Base-by-base conservation (phyloP, 2,888 invertebrate genomes). In the Aricia artaxerxes region DNA sequence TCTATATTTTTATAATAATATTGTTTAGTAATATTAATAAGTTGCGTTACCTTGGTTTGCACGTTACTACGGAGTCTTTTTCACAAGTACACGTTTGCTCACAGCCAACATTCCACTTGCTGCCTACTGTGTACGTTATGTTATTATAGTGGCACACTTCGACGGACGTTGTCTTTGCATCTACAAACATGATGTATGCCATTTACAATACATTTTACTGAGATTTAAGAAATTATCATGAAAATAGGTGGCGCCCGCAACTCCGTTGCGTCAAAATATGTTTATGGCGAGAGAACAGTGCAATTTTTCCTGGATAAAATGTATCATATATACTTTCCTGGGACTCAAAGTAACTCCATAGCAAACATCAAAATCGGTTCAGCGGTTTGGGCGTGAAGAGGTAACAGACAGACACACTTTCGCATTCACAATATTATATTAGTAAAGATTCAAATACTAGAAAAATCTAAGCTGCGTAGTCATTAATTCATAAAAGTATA, bases 91-190 rank as follows among this genome's bases (percentile, higher is more conserved):
- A 98, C 61, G 96, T 95, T 86, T 96, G 96, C 78, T 96, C 96
- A 86, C 98, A 98, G n/a, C 96, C 97, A 81, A 97, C 96, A 86
- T 97, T 95, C 90, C 98, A 96, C 31, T 95, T 96, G 83, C 97
- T 96, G 4, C 97, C 97, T 75, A 96, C 95, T 77, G 96, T 92
- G 84, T 97, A 96, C 0, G 97, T 96, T 81, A 96, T 95, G 85
- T 97, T 97, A 16, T 96, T 96, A 83, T 96, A 96, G 2, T 94
- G 88, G 86, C 97, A 94, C 9, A 89, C 84, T 80, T 92, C 92
- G 73, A 88, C 69, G 79, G 88, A 88, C 0, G 85, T 81, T 31
- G 87, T 82, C 82, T 92, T 93, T 31, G 82, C 82, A 76, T 91
- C 94, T 94, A 87, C 4, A 87, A 88, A 79, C 5, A 82, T 61